phyloP scores from a whole-genome alignment of 1,140 invertebrate genomes.

The Glomeris maerens region DNA sequence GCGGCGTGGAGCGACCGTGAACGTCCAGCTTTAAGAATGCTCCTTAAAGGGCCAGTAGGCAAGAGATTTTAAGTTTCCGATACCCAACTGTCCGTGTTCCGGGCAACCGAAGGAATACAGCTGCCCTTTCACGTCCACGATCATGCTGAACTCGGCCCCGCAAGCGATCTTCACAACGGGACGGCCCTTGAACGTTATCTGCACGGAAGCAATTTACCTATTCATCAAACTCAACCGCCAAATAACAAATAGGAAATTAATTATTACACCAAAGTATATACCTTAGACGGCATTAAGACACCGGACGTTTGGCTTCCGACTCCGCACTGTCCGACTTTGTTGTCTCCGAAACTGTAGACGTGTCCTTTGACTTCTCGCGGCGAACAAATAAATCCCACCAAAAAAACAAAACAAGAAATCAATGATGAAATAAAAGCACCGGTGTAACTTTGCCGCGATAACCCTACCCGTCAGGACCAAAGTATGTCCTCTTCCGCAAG shows the following conservation, averaged over 20 bases:
- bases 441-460: neutral
- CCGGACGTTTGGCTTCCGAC: constrained; percentile 41
- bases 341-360: constrained; percentile 77
- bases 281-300: constrained; percentile 55
- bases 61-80: constrained; percentile 18
- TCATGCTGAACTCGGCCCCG: constrained; percentile 81
- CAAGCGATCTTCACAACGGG: constrained; percentile 71
- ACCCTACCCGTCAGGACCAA: constrained; percentile 61
- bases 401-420: neutral
- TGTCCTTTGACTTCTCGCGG: constrained; percentile 50
- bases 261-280: constrained; percentile 29
- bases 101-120: constrained; percentile 82
- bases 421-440: constrained; percentile 1
- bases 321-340: constrained; percentile 80
- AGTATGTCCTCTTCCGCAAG: constrained; percentile 74
- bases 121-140: constrained; percentile 72
- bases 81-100: constrained; percentile 76
- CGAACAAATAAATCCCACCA: neutral
- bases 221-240: too few species aligned
- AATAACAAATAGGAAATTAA: too few species aligned
- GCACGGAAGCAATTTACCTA: neutral
- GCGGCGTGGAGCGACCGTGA: too few species aligned
- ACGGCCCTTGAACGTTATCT: constrained; percentile 44
- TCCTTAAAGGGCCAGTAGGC: neutral
- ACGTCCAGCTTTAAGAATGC: too few species aligned